These are phyloP conservation scores for Acanthosepion lycidas DNA, from an alignment of 2,888 invertebrate genomes.

Conservation along the genomic window DNA sequence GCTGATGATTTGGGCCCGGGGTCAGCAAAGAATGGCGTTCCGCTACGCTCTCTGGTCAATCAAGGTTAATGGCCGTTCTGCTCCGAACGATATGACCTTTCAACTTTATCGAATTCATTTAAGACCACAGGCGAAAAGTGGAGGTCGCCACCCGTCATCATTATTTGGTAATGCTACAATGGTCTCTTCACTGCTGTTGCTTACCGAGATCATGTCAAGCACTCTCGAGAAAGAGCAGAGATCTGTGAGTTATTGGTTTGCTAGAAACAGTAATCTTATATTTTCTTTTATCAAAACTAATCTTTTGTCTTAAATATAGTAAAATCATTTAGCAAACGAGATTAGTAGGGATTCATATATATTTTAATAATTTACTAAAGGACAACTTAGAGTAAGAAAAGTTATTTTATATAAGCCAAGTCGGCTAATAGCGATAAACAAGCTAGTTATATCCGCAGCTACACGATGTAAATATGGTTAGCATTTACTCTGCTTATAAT, in stretches of 20 bases:
- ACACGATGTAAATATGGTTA: too few species aligned
- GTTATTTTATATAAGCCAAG: too few species aligned
- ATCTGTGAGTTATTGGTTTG: not conserved
- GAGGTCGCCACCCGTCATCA: not conserved
- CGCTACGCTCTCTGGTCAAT: slow-evolving; percentile 5
- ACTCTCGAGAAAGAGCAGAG: not conserved
- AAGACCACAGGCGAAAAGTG: not conserved
- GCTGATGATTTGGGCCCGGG: not conserved
- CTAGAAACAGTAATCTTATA: not conserved
- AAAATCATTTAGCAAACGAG: not conserved
- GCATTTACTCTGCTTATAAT: too few species aligned
- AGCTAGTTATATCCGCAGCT: too few species aligned
- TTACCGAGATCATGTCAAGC: not conserved
- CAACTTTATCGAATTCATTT: slow-evolving; percentile 12
- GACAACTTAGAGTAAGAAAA: too few species aligned
- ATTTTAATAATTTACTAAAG: not conserved
- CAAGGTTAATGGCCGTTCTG: not conserved
- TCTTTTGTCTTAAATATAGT: not conserved
- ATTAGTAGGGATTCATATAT: not conserved
- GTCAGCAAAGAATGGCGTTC: not conserved
- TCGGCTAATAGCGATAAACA: too few species aligned
- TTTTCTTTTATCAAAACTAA: not conserved
- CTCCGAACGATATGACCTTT: slow-evolving; percentile 2
- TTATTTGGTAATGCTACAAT: slow-evolving; percentile 16
- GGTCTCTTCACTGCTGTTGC: too few species aligned